Conservation (phyloP, 2,113 vertebrate genomes). For the Corydoras sp. region DNA sequence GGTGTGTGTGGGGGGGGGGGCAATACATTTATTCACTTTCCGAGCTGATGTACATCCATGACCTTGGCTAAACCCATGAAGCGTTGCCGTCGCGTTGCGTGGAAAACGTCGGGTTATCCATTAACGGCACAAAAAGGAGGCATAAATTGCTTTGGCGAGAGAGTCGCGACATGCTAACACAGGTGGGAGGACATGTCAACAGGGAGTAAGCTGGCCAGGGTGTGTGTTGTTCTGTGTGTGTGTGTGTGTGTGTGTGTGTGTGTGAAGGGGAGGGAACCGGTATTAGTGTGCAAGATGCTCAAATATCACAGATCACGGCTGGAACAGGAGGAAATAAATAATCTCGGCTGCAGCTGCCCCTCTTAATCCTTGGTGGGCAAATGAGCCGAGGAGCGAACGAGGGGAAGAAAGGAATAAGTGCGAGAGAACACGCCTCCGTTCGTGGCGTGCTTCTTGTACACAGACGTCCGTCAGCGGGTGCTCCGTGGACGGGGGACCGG, state of each 20-base stretch:
- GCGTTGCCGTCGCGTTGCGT: conserved; percentile 12
- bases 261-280: not conserved
- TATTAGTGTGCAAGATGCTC: conserved; percentile 24
- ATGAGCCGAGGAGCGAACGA: conserved; percentile 32
- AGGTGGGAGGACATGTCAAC: conserved; percentile 13
- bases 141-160: conserved; percentile 32
- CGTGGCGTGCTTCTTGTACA: not conserved
- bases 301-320: conserved; percentile 25
- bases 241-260: not conserved
- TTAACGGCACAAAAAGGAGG: conserved; percentile 37
- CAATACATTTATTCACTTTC: conserved; percentile 48
- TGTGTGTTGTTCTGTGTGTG: too few species aligned
- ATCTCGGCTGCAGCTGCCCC: conserved; percentile 33
- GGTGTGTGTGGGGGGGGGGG: not conserved
- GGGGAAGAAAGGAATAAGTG: conserved; percentile 26
- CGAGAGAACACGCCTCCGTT: not conserved
- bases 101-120: conserved; percentile 30
- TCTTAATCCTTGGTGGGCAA: conserved; percentile 25
- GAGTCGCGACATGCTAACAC: conserved; percentile 14
- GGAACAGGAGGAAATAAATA: conserved; percentile 33
- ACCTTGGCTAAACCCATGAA: conserved; percentile 42
- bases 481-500: conserved; percentile 32
- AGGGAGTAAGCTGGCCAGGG: not conserved
- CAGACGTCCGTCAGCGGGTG: conserved; percentile 23
- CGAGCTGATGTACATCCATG: conserved; percentile 41